Evolutionary conservation across 30 jellyfish, hydroid and myxozoan species (phyloP).

Genomic region (Nemopilema nomurai): DNA sequence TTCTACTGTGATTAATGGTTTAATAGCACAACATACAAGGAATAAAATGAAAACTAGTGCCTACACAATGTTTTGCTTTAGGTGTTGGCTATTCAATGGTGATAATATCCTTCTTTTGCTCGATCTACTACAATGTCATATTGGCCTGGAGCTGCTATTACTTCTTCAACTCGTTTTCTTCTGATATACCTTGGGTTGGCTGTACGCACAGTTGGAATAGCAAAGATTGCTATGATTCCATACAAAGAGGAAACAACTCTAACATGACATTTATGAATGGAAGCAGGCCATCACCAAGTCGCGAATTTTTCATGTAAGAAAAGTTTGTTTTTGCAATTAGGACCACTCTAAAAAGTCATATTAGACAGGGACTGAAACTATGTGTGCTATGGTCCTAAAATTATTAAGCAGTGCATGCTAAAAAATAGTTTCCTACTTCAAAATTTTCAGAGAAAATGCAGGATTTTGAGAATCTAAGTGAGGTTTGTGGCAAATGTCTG

Average conservation of each 20-base stretch:
- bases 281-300: conserved; percentile 69
- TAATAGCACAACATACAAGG: too few species aligned
- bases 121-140: conserved; percentile 83
- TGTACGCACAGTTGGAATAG: conserved; percentile 73
- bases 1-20: too few species aligned
- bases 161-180: conserved; percentile 60
- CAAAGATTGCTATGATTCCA: conserved; percentile 56
- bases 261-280: background rate
- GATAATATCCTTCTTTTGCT: conserved; percentile 63
- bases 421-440: too few species aligned
- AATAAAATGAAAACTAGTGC: background rate
- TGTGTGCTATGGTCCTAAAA: too few species aligned
- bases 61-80: background rate
- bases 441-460: too few species aligned
- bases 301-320: conserved; percentile 63
- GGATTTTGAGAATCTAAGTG: too few species aligned
- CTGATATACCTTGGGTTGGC: conserved; percentile 85
- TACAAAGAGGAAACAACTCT: background rate
- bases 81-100: conserved; percentile 88
- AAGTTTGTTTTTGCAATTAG: too few species aligned
- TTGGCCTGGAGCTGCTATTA: conserved; percentile 92
- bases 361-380: too few species aligned
- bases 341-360: too few species aligned
- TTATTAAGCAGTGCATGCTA: too few species aligned
- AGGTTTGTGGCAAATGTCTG: too few species aligned